Evolutionary conservation across 2,113 vertebrate species (phyloP).

Genomic region (Cathartes aura): DNA sequence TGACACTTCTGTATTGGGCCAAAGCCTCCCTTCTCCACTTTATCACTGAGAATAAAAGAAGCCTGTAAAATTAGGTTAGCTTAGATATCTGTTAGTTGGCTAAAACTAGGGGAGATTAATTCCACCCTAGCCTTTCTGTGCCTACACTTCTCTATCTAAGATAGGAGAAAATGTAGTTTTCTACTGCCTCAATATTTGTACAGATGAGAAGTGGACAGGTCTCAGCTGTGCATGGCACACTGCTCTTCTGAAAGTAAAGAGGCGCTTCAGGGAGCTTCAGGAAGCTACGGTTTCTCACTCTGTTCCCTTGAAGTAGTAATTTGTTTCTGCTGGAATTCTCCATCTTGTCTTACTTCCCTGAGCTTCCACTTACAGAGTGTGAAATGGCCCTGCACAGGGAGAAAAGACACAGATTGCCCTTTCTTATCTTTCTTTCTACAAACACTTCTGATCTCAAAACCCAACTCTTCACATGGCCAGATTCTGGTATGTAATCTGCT

Average conservation of each 20-base stretch:
- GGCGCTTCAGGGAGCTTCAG: background rate
- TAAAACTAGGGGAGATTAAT: background rate
- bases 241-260: background rate
- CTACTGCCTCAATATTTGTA: background rate
- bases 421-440: background rate
- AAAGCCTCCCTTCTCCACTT: background rate
- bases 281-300: background rate
- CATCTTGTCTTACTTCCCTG: background rate
- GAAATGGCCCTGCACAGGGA: background rate
- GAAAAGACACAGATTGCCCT: background rate
- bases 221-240: background rate
- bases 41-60: background rate
- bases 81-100: background rate
- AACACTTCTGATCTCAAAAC: background rate
- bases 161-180: background rate
- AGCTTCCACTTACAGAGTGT: background rate
- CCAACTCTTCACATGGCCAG: fast-evolving
- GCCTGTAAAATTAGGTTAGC: background rate
- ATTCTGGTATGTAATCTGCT: fast-evolving
- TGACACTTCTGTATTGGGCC: fast-evolving
- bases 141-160: background rate
- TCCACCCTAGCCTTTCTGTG: background rate
- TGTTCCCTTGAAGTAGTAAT: background rate
- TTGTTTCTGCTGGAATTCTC: background rate
- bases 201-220: background rate